phyloP scores from a whole-genome alignment of 2,797 vertebrate genomes.

The Platalea minor region DNA sequence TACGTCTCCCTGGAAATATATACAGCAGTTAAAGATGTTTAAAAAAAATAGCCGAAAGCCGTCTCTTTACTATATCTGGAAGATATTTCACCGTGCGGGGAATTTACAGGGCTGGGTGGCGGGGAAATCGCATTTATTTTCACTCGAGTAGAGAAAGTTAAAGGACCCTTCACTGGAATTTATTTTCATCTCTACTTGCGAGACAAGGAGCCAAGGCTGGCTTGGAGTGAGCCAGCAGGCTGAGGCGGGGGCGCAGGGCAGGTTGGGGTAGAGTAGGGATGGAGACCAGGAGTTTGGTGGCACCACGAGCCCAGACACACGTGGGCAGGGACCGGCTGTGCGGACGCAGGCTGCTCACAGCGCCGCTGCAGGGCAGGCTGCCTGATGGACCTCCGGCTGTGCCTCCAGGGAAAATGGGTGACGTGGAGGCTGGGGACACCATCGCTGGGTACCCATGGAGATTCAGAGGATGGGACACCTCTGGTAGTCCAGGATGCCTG shows the following conservation, averaged over 20 bases:
- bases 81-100: constrained; percentile 60
- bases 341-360: rapidly evolving
- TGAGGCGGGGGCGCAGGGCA: rapidly evolving
- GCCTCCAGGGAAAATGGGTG: not conserved
- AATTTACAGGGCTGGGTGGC: constrained; percentile 55
- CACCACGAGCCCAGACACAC: not conserved
- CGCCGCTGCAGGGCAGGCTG: not conserved
- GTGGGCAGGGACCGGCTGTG: rapidly evolving
- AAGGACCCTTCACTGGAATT: constrained; percentile 65
- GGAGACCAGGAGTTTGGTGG: not conserved
- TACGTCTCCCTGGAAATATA: constrained; percentile 69
- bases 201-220: constrained; percentile 10
- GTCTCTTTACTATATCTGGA: constrained; percentile 71
- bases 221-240: rapidly evolving
- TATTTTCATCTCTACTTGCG: constrained; percentile 59
- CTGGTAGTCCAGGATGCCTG: not conserved
- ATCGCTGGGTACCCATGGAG: rapidly evolving
- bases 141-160: constrained; percentile 64
- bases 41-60: constrained; percentile 52
- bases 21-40: constrained; percentile 71
- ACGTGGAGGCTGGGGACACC: rapidly evolving
- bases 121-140: constrained; percentile 55
- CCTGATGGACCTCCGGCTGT: not conserved
- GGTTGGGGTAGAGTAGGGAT: not conserved
- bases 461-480: not conserved